Conservation (phyloP, 2,888 invertebrate species). For the Sinhomidia bicolor region DNA sequence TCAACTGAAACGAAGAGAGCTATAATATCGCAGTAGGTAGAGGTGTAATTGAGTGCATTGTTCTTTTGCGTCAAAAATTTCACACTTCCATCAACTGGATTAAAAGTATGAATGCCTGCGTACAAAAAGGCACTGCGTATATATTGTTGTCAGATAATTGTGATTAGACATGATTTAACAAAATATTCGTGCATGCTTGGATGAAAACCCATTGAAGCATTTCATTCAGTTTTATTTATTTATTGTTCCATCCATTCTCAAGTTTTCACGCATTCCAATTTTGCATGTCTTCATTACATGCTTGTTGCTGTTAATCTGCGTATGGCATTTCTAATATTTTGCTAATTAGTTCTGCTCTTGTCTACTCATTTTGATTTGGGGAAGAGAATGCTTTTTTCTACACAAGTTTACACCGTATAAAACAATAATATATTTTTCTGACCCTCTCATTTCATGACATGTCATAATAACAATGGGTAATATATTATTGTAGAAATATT, state of each 20-base stretch:
- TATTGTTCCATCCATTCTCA: too few species aligned
- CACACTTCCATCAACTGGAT: constrained; percentile 14
- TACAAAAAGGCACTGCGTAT: neutral
- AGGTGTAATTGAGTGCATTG: neutral
- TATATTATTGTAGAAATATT: neutral
- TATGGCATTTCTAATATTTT: neutral
- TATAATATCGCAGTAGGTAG: neutral
- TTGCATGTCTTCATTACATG: neutral
- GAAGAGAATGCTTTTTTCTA: neutral
- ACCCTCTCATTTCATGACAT: constrained; percentile 16
- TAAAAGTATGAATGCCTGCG: neutral
- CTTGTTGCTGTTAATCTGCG: neutral
- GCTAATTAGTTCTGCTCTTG: neutral
- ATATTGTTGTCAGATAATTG: neutral
- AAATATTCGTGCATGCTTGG: constrained; percentile 19
- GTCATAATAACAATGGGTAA: neutral
- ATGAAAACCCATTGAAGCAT: neutral
- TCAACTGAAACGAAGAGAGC: neutral
- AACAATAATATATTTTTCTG: neutral
- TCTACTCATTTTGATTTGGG: neutral
- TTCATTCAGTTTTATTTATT: neutral
- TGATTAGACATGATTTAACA: constrained; percentile 16
- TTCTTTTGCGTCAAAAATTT: neutral
- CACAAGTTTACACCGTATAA: neutral
- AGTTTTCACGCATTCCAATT: constrained; percentile 9